Base-by-base conservation (phyloP, 1,140 invertebrate species). In the Harlomillsia oculata region DNA sequence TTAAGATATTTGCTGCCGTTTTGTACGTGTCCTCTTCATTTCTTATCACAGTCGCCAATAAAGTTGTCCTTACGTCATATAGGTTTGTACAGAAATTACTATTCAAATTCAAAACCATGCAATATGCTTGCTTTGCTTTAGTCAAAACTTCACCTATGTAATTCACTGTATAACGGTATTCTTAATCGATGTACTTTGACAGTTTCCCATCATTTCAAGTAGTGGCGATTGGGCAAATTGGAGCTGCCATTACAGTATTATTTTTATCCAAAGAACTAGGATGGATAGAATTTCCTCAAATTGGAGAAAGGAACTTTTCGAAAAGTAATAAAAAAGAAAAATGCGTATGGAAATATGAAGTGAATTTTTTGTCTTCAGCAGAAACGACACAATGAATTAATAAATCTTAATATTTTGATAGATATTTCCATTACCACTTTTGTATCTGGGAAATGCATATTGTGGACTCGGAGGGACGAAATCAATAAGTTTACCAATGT, bases 401-500 rank as follows among this genome's bases (percentile, higher is more conserved):
- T n/a, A n/a, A 18, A 45, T 20, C 40, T 51, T 48, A 41, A 18
- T 44, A 54, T 59, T 45, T 67, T 53, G 28, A 34, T 81, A 95
- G 74, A 89, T 97, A 62, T 95, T 89, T 80, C 95, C 95, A 2
- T 70, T 99, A 40, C 94, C 95, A 1, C 62, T 98, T 1, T 87
- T 99, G 45, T 98, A 87, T 71, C 77, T 96, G 28, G 89, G 90
- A 26, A 98, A 98, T 72, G 85, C 97, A 78, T 79, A 96, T 6
- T 45, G 30, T 13, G 95, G 95, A 14, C 77, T 99, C 14, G 94
- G 92, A 11, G 93, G 94, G 11, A 99, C 96, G 0, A 90, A 99
- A 69, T 84, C 93, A 67, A 73, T 98, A 8, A 96, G 90, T 75
- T 75, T 99, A 46, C 96, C 96, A 0, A 99, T 99, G 96, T 96